Percentiles rank a stretch among this genome's conserved stretches.
These are phyloP conservation scores for Doryteuthis pealeii DNA, from an alignment of 1,140 invertebrate species.

Conservation along the genomic window DNA sequence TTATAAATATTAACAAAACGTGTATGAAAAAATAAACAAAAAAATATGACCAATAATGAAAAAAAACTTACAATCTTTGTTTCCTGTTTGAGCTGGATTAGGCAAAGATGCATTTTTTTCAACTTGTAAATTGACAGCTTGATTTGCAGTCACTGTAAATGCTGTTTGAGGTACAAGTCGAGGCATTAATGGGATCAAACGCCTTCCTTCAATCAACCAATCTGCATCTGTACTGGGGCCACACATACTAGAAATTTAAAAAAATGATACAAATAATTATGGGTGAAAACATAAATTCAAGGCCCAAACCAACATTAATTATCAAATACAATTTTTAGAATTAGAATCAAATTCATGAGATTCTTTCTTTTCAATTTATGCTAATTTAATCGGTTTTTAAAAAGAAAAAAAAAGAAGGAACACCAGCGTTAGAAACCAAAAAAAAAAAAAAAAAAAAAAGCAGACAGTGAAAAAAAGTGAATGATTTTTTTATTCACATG, in stretches of 20 bases:
- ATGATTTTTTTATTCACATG: too few relatives aligned
- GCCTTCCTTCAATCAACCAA: constrained; percentile 83
- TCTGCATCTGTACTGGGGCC: constrained; percentile 78
- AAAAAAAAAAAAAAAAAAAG: too few relatives aligned
- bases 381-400: too few relatives aligned
- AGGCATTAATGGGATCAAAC: constrained; percentile 78
- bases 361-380: too few relatives aligned
- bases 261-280: too few relatives aligned
- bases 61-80: constrained; percentile 45
- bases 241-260: constrained; percentile 68
- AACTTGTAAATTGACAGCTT: constrained; percentile 62
- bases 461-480: too few relatives aligned
- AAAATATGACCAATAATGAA: too few relatives aligned
- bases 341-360: constrained; percentile 3
- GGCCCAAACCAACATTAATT: background rate
- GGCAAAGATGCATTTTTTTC: constrained; percentile 54
- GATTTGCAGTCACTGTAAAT: constrained; percentile 82
- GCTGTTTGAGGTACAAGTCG: constrained; percentile 79
- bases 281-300: too few relatives aligned
- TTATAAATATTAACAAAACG: too few relatives aligned
- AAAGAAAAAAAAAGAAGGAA: too few relatives aligned
- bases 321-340: background rate
- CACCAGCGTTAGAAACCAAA: too few relatives aligned
- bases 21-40: too few relatives aligned
- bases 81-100: constrained; percentile 47